A percentile compares a stretch with the other conserved stretches of the same genome.
Evolutionary conservation across 2,797 vertebrate genomes (phyloP).

Genomic region (Lepilemur septentrionalis): DNA sequence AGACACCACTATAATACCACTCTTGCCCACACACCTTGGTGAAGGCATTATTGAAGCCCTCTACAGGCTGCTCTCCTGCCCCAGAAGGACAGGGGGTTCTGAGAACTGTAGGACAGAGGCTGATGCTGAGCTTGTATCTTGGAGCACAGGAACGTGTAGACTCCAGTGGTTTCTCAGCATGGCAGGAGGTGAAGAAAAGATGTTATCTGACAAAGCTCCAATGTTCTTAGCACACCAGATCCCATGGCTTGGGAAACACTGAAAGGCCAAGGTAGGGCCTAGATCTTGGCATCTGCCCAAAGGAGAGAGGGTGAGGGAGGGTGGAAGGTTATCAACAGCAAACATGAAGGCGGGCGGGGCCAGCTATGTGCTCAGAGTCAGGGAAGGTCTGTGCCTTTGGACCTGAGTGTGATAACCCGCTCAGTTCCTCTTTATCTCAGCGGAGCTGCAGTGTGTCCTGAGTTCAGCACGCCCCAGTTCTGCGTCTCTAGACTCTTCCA

Average conservation of each 20-base stretch:
- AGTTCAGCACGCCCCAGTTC: neutral
- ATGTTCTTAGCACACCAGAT: neutral
- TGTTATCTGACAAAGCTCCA: neutral
- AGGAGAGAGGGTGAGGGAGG: neutral
- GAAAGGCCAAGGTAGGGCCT: neutral
- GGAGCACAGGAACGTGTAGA: neutral
- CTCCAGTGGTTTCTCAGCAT: neutral
- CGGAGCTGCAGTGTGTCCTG: rapidly evolving
- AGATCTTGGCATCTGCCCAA: neutral
- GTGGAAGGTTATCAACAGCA: constrained; percentile 41
- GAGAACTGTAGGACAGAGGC: neutral
- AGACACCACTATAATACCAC: neutral
- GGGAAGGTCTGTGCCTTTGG: neutral
- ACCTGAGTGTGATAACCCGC: neutral
- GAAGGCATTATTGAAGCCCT: rapidly evolving
- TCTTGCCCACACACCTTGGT: neutral
- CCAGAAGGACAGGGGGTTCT: too few relatives aligned
- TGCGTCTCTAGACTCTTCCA: neutral
- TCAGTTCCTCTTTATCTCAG: neutral
- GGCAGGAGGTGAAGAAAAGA: neutral
- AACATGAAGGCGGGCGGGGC: neutral
- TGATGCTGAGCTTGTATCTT: neutral
- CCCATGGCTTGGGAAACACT: neutral
- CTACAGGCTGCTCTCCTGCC: neutral
- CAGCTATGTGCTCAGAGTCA: neutral